Conservation (phyloP, 1,140 invertebrate genomes). For the Zaprionus tsacasi region DNA sequence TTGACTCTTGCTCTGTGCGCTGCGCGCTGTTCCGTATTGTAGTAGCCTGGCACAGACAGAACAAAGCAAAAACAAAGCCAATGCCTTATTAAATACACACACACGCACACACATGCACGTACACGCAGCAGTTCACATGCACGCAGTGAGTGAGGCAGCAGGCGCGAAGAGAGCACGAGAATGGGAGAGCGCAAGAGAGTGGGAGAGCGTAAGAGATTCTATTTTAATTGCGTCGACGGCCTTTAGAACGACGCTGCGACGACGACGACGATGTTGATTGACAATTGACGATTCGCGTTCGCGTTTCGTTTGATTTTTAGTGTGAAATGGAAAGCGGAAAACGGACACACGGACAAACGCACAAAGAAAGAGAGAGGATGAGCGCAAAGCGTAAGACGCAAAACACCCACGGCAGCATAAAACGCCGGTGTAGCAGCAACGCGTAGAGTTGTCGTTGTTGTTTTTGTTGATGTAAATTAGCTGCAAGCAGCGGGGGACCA, state of each 20-base stretch:
- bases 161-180: not conserved
- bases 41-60: constrained; percentile 29
- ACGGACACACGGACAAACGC: constrained; percentile 56
- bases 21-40: constrained; percentile 65
- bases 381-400: constrained; percentile 45
- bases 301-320: constrained; percentile 39
- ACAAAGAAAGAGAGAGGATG: constrained; percentile 8
- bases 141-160: constrained; percentile 23
- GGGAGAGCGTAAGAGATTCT: constrained; percentile 41
- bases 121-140: constrained; percentile 2
- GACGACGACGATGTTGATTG: constrained; percentile 32
- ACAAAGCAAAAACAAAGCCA: constrained; percentile 27
- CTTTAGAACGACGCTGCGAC: constrained; percentile 54
- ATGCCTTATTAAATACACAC: constrained; percentile 13
- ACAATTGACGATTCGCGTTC: constrained; percentile 63
- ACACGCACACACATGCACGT: constrained; percentile 6
- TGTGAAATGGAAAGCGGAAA: constrained; percentile 64
- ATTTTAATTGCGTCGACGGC: constrained; percentile 74
- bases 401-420: constrained; percentile 62
- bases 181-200: constrained; percentile 5
- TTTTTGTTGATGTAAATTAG: not conserved
- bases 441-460: not conserved
- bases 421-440: constrained; percentile 22
- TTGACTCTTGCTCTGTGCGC: constrained; percentile 57
- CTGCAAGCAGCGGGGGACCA: constrained; percentile 17